Percentiles rank a stretch among this genome's conserved stretches.
Conservation (phyloP, 2,113 vertebrate species). For the Brachyistius frenatus region DNA sequence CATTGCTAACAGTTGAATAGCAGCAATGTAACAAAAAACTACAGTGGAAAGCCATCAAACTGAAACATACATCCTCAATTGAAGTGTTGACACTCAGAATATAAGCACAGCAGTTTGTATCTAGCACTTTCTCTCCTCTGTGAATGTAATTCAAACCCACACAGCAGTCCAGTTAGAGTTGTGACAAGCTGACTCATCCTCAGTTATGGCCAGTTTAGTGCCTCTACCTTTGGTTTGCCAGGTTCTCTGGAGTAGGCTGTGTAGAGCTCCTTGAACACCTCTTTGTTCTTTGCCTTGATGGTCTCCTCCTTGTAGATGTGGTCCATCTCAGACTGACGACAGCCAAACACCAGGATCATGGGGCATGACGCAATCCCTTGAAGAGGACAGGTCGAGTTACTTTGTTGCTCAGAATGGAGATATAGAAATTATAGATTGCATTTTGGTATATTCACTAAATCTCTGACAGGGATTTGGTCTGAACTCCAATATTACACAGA, state of each 20-base stretch:
- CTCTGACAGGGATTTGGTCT: conserved; percentile 1
- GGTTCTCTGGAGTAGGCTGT: conserved; percentile 97
- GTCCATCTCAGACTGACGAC: conserved; percentile 94
- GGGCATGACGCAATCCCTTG: conserved; percentile 91
- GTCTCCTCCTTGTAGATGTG: conserved; percentile 98
- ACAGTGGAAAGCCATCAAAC: not conserved
- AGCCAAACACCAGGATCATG: conserved; percentile 97
- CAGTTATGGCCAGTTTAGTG: not conserved
- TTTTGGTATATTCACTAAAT: not conserved
- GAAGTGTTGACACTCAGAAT: not conserved
- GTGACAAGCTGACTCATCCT: conserved; percentile 22
- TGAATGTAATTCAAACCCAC: conserved; percentile 8
- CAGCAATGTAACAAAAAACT: not conserved
- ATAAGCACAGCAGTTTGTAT: conserved; percentile 4
- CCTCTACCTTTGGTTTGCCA: conserved; percentile 94
- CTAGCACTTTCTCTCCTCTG: not conserved
- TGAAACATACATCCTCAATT: not conserved
- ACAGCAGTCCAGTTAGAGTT: conserved; percentile 24
- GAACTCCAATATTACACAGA: conserved; percentile 2
- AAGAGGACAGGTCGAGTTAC: conserved; percentile 15
- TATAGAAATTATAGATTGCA: not conserved
- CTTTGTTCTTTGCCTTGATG: conserved; percentile 91
- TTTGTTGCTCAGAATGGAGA: not conserved
- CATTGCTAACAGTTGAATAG: no score
- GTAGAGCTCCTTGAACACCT: conserved; percentile 94